Evolutionary conservation across 2,888 invertebrate genomes (phyloP).

Genomic region (Ophion costatus): DNA sequence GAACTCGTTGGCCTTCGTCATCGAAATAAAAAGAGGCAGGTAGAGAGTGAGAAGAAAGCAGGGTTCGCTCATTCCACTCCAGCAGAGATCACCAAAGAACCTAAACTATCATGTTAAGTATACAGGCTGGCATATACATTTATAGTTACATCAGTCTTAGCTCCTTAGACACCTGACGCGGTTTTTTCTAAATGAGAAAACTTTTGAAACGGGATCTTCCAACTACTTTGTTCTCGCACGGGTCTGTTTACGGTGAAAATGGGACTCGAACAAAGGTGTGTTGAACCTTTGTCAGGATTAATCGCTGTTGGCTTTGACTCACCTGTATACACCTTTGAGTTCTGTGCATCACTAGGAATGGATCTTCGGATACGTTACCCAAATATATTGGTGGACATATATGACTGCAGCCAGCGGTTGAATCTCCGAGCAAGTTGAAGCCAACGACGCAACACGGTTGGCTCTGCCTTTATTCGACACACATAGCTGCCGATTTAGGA

Average conservation of each 20-base stretch:
- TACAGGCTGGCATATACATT: constrained; percentile 17
- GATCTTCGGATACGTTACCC: constrained; percentile 37
- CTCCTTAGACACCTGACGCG: constrained; percentile 48
- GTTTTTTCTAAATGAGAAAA: constrained; percentile 46
- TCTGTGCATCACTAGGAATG: constrained; percentile 21
- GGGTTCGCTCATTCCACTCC: constrained; percentile 35
- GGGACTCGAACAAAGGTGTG: constrained; percentile 60
- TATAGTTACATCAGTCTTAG: constrained; percentile 41
- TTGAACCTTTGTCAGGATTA: constrained; percentile 51
- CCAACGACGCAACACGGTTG: constrained; percentile 34
- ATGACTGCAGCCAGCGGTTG: constrained; percentile 4
- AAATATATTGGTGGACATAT: not conserved
- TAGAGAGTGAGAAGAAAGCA: constrained; percentile 5
- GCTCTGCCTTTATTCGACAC: constrained; percentile 45
- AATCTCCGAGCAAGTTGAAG: constrained; percentile 31
- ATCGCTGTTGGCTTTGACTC: constrained; percentile 45
- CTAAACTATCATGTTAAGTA: constrained; percentile 11
- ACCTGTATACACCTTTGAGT: constrained; percentile 22
- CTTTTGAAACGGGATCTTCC: constrained; percentile 41
- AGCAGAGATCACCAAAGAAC: constrained; percentile 25
- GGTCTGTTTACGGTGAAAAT: constrained; percentile 32
- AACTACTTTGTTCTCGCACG: constrained; percentile 4
- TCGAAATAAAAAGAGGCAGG: not conserved
- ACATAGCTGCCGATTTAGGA: constrained; percentile 14
- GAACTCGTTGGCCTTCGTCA: constrained; percentile 40